These are phyloP conservation scores for Addax nasomaculatus DNA, from an alignment of 2,113 vertebrate genomes.

Conservation along the genomic window DNA sequence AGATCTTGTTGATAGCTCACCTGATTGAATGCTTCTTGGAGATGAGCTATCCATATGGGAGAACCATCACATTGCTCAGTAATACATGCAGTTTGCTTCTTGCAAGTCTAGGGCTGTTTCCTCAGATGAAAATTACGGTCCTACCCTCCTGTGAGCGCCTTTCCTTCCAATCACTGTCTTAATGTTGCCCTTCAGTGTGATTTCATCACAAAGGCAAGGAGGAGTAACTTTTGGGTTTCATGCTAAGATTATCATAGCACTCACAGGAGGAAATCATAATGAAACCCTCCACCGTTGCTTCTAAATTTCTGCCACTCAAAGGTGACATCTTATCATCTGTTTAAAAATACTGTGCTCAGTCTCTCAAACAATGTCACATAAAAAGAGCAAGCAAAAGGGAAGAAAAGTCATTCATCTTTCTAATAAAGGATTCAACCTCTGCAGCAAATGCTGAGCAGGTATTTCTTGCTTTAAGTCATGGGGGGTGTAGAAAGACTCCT, in stretches of 20 bases:
- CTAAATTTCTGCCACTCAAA: conserved; percentile 45
- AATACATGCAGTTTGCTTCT: not conserved
- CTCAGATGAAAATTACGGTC: not conserved
- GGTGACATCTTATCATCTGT: conserved; percentile 46
- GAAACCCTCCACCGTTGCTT: not conserved
- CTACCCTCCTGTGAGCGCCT: not conserved
- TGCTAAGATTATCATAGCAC: not conserved
- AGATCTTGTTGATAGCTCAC: not conserved
- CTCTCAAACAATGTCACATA: conserved; percentile 25
- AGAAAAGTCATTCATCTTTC: not conserved
- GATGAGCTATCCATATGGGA: not conserved
- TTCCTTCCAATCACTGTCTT: not conserved
- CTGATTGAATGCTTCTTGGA: not conserved
- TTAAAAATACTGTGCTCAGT: conserved; percentile 28
- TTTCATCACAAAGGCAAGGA: not conserved
- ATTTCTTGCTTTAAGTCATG: not conserved
- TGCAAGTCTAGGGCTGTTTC: not conserved
- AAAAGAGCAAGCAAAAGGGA: not conserved
- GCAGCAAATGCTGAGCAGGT: not conserved
- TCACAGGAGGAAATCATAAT: not conserved
- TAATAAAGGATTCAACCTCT: not conserved
- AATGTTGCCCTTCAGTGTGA: not conserved
- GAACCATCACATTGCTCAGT: not conserved
- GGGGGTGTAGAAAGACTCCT: not conserved
- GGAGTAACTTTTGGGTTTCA: not conserved